Evolutionary conservation across 2,113 vertebrate species (phyloP).

Genomic region (Megalops atlanticus): DNA sequence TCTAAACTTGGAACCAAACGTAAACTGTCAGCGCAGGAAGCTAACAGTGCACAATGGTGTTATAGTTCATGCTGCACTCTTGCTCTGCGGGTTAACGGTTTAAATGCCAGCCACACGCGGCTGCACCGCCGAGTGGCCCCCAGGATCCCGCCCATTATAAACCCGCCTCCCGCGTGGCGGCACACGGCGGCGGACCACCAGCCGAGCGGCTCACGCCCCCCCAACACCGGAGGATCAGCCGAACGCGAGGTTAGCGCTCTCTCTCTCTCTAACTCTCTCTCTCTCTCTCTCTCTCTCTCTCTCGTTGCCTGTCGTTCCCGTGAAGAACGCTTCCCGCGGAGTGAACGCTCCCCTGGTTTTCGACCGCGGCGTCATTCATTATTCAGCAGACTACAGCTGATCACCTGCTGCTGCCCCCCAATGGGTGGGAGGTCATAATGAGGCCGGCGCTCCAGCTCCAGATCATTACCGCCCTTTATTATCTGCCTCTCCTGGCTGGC

Average conservation of each 20-base stretch:
- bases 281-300: not conserved
- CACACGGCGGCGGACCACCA: not conserved
- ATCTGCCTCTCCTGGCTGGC: not conserved
- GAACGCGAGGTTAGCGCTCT: not conserved
- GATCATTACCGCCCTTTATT: not conserved
- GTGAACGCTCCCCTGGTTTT: not conserved
- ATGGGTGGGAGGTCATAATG: not conserved
- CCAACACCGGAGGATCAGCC: not conserved
- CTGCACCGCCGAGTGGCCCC: not conserved
- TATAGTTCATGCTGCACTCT: not conserved
- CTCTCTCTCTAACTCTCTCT: not conserved
- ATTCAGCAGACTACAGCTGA: constrained; percentile 3
- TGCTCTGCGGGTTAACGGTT: not conserved
- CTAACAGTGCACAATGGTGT: not conserved
- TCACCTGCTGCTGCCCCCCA: not conserved
- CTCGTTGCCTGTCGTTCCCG: not conserved
- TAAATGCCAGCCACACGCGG: not conserved
- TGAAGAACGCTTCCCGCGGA: not conserved
- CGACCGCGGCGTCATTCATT: not conserved
- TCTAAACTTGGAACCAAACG: not conserved
- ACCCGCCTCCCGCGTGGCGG: not conserved
- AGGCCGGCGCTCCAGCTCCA: not conserved
- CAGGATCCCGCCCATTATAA: too few species aligned
- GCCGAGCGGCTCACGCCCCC: not conserved
- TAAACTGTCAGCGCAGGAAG: not conserved